Conservation (phyloP, 2,888 invertebrate genomes). For the Lepidocyrtinus sp. region DNA sequence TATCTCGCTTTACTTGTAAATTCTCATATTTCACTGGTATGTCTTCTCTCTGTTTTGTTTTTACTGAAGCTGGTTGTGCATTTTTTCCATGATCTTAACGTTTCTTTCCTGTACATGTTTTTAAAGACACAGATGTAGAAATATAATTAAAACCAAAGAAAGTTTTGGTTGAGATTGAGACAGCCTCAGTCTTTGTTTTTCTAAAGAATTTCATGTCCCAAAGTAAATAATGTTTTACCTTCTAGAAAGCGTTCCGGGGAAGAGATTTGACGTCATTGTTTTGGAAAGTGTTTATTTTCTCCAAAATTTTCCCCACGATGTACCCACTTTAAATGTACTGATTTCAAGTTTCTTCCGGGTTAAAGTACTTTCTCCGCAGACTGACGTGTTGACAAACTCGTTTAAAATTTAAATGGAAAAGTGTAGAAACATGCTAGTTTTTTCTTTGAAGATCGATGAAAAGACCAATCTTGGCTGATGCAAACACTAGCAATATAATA, state of each 20-base stretch:
- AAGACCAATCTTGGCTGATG: no score
- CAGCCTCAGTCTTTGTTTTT: slow-evolving; percentile 5
- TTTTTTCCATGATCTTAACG: background rate
- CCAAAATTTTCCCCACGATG: no score
- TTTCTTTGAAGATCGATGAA: no score
- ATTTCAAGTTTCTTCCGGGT: background rate
- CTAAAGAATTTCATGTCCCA: background rate
- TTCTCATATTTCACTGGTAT: slow-evolving; percentile 8
- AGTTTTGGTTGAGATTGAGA: background rate
- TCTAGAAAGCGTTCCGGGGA: slow-evolving; percentile 5
- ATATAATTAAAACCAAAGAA: slow-evolving; percentile 3
- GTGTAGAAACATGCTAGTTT: background rate
- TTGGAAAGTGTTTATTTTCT: no score
- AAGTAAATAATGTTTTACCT: slow-evolving; percentile 12
- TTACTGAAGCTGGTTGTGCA: background rate
- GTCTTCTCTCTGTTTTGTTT: slow-evolving; percentile 7
- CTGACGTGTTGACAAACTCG: slow-evolving; percentile 11
- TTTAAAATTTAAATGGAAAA: slow-evolving; percentile 12
- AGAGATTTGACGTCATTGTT: slow-evolving; percentile 11
- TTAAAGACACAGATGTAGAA: no score
- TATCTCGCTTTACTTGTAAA: background rate
- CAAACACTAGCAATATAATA: no score
- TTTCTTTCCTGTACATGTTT: background rate
- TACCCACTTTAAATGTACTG: background rate
- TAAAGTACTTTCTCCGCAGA: background rate